Evolutionary conservation across 1,140 invertebrate species (phyloP), one percentile per base, ranked within the genome.

Genomic region (Neodiprion pinetum): DNA sequence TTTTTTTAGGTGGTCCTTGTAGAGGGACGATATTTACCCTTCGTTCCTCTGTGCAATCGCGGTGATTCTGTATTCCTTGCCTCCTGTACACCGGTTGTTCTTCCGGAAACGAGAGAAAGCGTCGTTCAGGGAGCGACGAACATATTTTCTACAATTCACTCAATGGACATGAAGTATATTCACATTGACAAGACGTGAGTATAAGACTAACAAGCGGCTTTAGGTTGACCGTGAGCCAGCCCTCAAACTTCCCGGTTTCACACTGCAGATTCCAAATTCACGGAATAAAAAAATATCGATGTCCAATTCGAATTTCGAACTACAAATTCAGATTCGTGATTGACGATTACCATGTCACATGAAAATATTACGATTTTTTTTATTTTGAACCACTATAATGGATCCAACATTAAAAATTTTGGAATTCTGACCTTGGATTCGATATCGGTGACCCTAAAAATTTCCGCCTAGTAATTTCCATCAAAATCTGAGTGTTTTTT

Each of bases 111-210:
- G 28, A 92, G 98, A 77, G 95, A 96, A 87, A 97, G 96, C 89
- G 95, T 98, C 66, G 95, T 98, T 21, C 96, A 97, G 86, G 98
- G 97, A 78, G 97, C 97, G 83, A 99, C 98, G 72, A 97, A 97
- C 89, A 96, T 99, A 65, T 99, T 99, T 89, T 98, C 97, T 79
- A 96, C 96, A 47, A 95, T 99, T 75, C 98, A 99, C 85, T 94
- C 95, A 74, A 97, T 99, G 94, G 98, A 99, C 88, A 99, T 99
- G 97, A 97, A 96, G 88, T 99, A 98, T 88, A 93, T 98, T 73
- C 95, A 98, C 88, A 93, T 98, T 78, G 97, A 98, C 86, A 93
- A 93, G 87, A 98, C 96, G 97, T 99, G 93, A 95, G 94, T 93
- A 77, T 70, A 28, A 17, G 14, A 23, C 12, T 67, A 67, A 67